Base-by-base conservation (phyloP, 2,113 vertebrate species). In the Antechinus stuartii region DNA sequence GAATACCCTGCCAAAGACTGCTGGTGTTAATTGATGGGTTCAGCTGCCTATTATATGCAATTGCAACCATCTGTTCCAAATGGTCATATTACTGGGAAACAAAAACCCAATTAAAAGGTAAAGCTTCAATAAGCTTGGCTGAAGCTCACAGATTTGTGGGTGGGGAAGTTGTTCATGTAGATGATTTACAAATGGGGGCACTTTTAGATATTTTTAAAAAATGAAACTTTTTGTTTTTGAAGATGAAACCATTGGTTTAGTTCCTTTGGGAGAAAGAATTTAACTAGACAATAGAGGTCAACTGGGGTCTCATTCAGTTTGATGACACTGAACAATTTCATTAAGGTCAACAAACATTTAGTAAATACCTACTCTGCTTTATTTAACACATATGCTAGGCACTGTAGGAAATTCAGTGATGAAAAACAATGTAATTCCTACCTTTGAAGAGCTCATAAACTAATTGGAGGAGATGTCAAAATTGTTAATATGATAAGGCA, bases 1-100 rank as follows among this genome's bases (percentile, higher is more conserved):
- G 47, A 46, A 55, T 89, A 61, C 35, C 91, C 47, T 84, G 26
- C 50, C 93, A 94, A 84, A 96, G n/a, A 92, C 3, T 84, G 46
- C 42, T 93, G 42, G 93, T 56, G 92, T 19, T 91, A 93, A 94
- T 54, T 90, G 94, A 54, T 91, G 94, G 92, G 76, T 50, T 96
- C 93, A 53, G 90, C 42, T 50, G 92, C 68, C 91, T 55, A n/a
- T 2, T 95, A 96, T 96, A 90, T 57, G 47, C 68, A 49, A 96
- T 91, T 94, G 94, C 91, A 91, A 53, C 95, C 94, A 92, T 97
- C 92, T 97, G 97, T 93, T 97, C 92, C 10, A 16, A 92, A 92
- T 42, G 95, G 56, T 68, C 84, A 50, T 89, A 30, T 92, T 91
- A 68, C 56, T 55, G n/a, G n/a, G 91, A 95, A 76, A 55, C n/a